A percentile compares a stretch with the other conserved stretches of the same genome.
phyloP scores from a whole-genome alignment of 2,888 invertebrate genomes.

The Amphiduros pacificus region DNA sequence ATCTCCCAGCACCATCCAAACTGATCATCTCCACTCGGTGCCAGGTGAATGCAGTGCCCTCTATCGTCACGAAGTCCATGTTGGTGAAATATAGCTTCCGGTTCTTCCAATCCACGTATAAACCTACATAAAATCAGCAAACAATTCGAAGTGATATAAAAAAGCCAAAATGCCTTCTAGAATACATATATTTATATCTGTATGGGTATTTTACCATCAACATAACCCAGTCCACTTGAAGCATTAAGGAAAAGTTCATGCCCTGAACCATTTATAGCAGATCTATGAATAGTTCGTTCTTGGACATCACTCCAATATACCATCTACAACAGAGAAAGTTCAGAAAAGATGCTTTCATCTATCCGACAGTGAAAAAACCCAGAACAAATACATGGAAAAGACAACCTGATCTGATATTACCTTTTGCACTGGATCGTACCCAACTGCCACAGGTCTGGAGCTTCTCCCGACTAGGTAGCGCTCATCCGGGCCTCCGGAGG shows the following conservation, averaged over 20 bases:
- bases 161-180: too few species aligned
- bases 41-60: conserved; percentile 42
- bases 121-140: conserved; percentile 28
- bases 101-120: conserved; percentile 41
- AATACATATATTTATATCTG: too few species aligned
- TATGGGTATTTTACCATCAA: conserved; percentile 37
- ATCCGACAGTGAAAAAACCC: too few species aligned
- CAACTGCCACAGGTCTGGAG: conserved; percentile 28
- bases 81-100: conserved; percentile 49
- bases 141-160: not conserved
- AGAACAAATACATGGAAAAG: not conserved
- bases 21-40: conserved; percentile 45
- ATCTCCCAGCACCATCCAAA: conserved; percentile 31
- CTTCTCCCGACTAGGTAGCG: conserved; percentile 25
- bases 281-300: conserved; percentile 40
- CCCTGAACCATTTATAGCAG: conserved; percentile 37
- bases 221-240: conserved; percentile 39
- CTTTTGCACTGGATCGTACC: conserved; percentile 24
- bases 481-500: conserved; percentile 27
- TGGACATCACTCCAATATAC: conserved; percentile 51
- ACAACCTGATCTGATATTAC: conserved; percentile 2
- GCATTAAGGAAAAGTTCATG: conserved; percentile 41
- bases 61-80: conserved; percentile 38
- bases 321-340: conserved; percentile 10
- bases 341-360: too few species aligned